Evolutionary conservation across 2,797 vertebrate species (phyloP).

Genomic region (Enteromius viviparus): DNA sequence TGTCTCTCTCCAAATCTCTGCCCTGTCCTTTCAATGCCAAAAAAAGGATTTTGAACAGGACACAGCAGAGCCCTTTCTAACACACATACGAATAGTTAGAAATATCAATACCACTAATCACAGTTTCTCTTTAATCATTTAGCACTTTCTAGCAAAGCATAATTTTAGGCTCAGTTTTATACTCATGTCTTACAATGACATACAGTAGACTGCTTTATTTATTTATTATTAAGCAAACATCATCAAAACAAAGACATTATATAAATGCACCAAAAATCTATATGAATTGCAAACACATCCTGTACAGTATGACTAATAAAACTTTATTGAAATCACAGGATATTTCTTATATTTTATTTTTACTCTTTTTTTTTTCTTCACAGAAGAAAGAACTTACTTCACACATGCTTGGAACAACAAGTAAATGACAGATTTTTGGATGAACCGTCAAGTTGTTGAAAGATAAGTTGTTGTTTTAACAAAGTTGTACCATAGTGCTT

Average conservation of each 20-base stretch:
- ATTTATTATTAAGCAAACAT: background rate
- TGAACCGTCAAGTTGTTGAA: background rate
- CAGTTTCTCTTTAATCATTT: background rate
- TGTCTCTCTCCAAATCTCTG: background rate
- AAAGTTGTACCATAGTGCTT: background rate
- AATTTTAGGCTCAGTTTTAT: background rate
- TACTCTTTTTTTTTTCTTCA: background rate
- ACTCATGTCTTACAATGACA: background rate
- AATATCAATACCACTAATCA: background rate
- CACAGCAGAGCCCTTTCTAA: background rate
- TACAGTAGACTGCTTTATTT: background rate
- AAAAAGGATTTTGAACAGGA: constrained; percentile 1
- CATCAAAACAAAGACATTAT: background rate
- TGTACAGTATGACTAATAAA: background rate
- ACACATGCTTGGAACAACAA: too few species aligned
- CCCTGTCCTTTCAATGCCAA: background rate
- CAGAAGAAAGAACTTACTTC: background rate
- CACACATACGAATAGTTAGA: background rate
- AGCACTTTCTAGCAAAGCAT: background rate
- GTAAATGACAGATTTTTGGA: background rate
- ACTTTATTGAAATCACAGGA: background rate
- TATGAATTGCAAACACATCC: background rate
- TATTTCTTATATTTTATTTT: background rate
- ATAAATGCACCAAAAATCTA: background rate
- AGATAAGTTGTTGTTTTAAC: background rate